Percentiles rank a stretch among this genome's conserved stretches.
These are phyloP conservation scores for Drosophila bipectinata DNA, from an alignment of 1,140 invertebrate genomes.

Conservation along the genomic window DNA sequence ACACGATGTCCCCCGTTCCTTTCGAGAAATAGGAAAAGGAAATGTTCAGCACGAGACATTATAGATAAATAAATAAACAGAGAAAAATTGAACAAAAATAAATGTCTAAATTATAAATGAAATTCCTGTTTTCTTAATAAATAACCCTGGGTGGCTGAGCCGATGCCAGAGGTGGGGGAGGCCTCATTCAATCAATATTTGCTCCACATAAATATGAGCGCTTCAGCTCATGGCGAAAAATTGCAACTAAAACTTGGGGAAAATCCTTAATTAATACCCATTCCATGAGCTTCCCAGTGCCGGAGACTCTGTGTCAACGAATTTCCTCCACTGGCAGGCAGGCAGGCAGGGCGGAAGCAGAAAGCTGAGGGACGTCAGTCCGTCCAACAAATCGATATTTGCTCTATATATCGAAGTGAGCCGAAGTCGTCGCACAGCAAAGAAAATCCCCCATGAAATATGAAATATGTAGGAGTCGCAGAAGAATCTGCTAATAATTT, in stretches of 20 bases:
- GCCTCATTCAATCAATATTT: constrained; percentile 40
- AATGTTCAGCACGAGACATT: constrained; percentile 44
- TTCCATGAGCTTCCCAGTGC: background rate
- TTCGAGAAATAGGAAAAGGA: constrained; percentile 26
- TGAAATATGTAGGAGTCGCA: constrained; percentile 17
- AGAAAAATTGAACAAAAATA: constrained; percentile 68
- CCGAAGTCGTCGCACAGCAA: background rate
- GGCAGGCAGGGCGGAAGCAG: constrained; percentile 1
- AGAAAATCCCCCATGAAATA: constrained; percentile 12
- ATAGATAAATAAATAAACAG: constrained; percentile 48
- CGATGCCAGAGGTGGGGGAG: background rate
- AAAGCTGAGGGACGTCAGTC: background rate
- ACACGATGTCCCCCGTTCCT: background rate
- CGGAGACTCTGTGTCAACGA: constrained; percentile 6
- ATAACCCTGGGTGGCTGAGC: constrained; percentile 2
- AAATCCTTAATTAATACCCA: constrained; percentile 46
- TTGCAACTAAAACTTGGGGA: constrained; percentile 38
- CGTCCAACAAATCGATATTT: constrained; percentile 35
- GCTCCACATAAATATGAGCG: constrained; percentile 28
- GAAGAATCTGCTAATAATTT: constrained; percentile 35
- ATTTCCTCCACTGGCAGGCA: constrained; percentile 2
- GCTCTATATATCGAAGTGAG: constrained; percentile 11
- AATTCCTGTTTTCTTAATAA: constrained; percentile 45
- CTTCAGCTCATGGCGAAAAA: constrained; percentile 26
- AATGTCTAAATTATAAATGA: constrained; percentile 80